Base-by-base conservation (phyloP, 2,888 invertebrate genomes). In the Leptogaster cylindrica region DNA sequence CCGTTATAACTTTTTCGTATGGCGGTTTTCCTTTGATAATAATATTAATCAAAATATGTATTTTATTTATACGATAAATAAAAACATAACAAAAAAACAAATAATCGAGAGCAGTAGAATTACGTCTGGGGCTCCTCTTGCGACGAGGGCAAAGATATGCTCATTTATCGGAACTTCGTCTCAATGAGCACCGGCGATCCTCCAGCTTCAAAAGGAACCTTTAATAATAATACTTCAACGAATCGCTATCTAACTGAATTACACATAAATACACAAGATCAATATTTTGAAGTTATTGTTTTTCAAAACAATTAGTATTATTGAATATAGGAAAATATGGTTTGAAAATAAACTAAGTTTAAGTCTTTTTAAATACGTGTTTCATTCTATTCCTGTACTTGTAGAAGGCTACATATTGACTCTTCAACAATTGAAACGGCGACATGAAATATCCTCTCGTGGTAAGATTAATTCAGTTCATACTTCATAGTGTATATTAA, bases 321-420 rank as follows among this genome's bases (percentile, higher is more conserved):
- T 61, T 61, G 61, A 64, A 64, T 16, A 44, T 64, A 64, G 48
- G 33, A 48, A 64, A 64, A 48, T 48, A 64, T 64, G 64, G 64
- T 64, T 64, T 64, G 64, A 64, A 64, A 64, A 64, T 64, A 64
- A 28, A 64, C 5, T 55, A 55, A 55, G 18, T 64, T 6, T 48
- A 48, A 64, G 48, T 33, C 44, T 64, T 64, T 64, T 64, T 48
- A 64, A 48, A 64, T n/a, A 16, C 31, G 12, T 44, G 14, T 25
- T 44, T 61, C 46, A 46, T n/a, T 61, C 28, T 28, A 44, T 27
- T n/a, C 16, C 51, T 41, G 10, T 41, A 2, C 41, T n/a, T 12
- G 1, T 41, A 41, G 7, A 5, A 36, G 20, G 6, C 2, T 33
- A 4, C 6, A 4, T 36, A 18, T 14, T 36, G 7, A 10, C 16